Conservation (phyloP, 2,888 invertebrate genomes). For the Ophion ventricosus region DNA sequence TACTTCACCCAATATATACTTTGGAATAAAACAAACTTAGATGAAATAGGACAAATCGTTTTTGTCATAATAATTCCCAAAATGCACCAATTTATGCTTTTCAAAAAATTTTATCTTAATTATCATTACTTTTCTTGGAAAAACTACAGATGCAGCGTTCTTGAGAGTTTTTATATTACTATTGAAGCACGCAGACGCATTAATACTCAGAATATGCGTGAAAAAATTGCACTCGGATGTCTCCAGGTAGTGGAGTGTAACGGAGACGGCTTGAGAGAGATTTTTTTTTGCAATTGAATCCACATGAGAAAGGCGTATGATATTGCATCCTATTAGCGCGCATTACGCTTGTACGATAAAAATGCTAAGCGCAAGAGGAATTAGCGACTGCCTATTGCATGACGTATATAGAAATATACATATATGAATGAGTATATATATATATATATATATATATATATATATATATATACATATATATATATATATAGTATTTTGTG, state of each 20-base stretch:
- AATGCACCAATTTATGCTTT: too few relatives aligned
- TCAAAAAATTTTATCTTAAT: too few relatives aligned
- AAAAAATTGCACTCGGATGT: background rate
- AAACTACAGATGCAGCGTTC: too few relatives aligned
- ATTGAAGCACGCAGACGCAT: background rate
- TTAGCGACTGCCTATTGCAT: conserved; percentile 33
- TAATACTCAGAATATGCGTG: background rate
- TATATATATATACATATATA: too few relatives aligned
- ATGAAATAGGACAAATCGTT: too few relatives aligned
- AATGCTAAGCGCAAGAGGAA: conserved; percentile 14
- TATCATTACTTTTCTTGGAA: too few relatives aligned
- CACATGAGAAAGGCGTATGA: conserved; percentile 14
- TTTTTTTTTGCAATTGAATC: conserved; percentile 27
- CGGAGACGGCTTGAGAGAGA: conserved; percentile 4
- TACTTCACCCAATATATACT: too few relatives aligned
- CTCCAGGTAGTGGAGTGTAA: background rate
- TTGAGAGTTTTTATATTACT: too few relatives aligned
- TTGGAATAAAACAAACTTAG: too few relatives aligned
- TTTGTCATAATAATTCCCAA: too few relatives aligned
- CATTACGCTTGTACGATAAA: conserved; percentile 11
- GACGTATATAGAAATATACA: conserved; percentile 4
- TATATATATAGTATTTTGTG: conserved; percentile 15
- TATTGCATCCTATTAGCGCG: conserved; percentile 32
- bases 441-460: background rate
- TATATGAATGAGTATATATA: conserved; percentile 1